Evolutionary conservation across 2,888 invertebrate genomes (phyloP).

Genomic region (Busseola fusca): DNA sequence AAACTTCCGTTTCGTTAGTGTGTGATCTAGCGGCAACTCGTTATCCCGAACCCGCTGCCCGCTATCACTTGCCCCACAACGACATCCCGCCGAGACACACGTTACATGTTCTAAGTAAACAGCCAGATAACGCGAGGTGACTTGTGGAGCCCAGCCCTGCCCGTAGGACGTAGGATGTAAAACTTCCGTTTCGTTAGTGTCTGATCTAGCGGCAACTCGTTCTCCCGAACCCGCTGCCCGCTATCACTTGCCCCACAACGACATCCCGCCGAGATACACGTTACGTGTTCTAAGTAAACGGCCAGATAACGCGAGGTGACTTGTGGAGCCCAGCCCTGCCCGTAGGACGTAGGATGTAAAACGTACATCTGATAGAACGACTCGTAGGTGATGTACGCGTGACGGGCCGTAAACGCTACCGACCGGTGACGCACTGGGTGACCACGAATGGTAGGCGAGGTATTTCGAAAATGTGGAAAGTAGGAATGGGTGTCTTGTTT

Average conservation of each 20-base stretch:
- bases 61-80: conserved; percentile 51
- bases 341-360: conserved; percentile 75
- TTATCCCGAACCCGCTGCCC: conserved; percentile 42
- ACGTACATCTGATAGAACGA: conserved; percentile 80
- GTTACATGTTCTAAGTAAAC: conserved; percentile 71
- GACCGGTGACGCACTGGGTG: conserved; percentile 45
- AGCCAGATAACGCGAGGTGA: conserved; percentile 71
- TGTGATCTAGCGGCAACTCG: not conserved
- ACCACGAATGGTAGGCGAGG: conserved; percentile 1
- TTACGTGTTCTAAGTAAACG: conserved; percentile 71
- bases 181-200: no score
- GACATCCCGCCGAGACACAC: conserved; percentile 74
- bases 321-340: conserved; percentile 70
- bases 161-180: conserved; percentile 75
- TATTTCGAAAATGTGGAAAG: conserved; percentile 45
- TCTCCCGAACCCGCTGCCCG: conserved; percentile 45
- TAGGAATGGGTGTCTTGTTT: conserved; percentile 7
- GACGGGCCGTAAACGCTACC: conserved; percentile 63
- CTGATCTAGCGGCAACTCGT: not conserved
- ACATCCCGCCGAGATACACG: conserved; percentile 73
- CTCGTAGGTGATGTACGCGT: conserved; percentile 70
- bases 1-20: not conserved
- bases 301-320: conserved; percentile 72
- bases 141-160: conserved; percentile 70
- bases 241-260: conserved; percentile 53